phyloP scores from a whole-genome alignment of 2,113 vertebrate species.

The Eclectus roratus region DNA sequence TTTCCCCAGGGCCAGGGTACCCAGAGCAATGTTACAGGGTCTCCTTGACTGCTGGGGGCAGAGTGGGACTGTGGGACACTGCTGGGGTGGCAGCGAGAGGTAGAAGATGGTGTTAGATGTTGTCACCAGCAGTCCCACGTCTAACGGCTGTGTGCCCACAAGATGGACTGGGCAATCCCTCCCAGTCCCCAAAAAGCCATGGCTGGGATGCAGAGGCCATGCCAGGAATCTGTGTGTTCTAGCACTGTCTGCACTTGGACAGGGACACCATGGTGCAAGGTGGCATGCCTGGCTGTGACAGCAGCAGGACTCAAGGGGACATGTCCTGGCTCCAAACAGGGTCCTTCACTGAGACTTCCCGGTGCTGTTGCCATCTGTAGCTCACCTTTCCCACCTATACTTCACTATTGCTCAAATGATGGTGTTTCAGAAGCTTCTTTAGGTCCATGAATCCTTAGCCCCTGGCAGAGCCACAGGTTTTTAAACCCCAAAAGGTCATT shows the following conservation, averaged over 20 bases:
- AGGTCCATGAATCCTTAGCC: background rate
- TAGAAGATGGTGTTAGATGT: background rate
- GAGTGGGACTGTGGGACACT: accelerated
- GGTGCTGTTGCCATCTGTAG: background rate
- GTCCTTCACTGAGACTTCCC: background rate
- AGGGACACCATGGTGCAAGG: background rate
- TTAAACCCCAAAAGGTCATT: background rate
- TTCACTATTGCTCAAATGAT: background rate
- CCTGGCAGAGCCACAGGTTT: background rate
- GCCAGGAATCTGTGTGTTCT: background rate
- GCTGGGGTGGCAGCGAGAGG: background rate
- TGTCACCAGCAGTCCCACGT: background rate
- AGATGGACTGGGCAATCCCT: background rate
- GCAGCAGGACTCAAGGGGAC: background rate
- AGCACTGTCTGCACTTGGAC: background rate
- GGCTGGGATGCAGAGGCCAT: background rate
- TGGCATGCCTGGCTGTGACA: background rate
- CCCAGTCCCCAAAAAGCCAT: background rate
- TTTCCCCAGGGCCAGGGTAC: background rate
- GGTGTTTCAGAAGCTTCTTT: background rate
- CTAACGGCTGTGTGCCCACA: accelerated
- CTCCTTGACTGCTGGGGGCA: background rate
- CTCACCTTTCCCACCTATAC: background rate
- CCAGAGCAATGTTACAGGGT: background rate
- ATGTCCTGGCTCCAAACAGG: background rate